Base-by-base conservation (phyloP, 2,888 invertebrate genomes). In the Temnothorax unifasciatus region DNA sequence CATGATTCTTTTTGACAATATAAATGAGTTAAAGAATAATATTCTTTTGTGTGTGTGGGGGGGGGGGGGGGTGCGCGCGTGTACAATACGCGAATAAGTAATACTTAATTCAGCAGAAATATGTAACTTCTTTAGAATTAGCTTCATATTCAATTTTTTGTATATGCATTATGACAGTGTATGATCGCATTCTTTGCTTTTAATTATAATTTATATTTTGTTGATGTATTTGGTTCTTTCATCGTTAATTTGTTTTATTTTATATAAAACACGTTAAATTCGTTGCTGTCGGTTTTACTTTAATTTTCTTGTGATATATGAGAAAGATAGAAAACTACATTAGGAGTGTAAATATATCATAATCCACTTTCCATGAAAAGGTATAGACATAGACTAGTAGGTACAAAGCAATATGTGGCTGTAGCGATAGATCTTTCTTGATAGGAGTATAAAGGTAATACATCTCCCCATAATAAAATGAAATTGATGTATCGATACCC, bases 391-490 rank as follows among this genome's bases (percentile, higher is more conserved):
- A 29, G 68, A 69, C n/a, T 50, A 29, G 47, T 50, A 47, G 25
- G 18, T 50, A 50, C 29, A 29, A 68, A 69, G 50, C 68, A 47
- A 50, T 69, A 50, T 52, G n/a, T 69, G 29, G 68, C 6, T 69
- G 9, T 18, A 29, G n/a, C 68, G 18, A 50, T 50, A 69, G 41
- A 69, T 69, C 47, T 69, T 69, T 69, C 15, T 47, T 69, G 68
- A 50, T 29, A 68, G 13, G 18, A 50, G 15, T 29, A 50, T 5
- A 18, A 8, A 41, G 64, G 15, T 29, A 29, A 69, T 68, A 68
- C 47, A 66, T 68, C 25, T 68, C 5, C 29, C 5, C 25, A 18
- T 68, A 68, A 68, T 18, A 47, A 47, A 47, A 68, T 18, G 18
- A 25, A 25, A 21, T 47, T 69, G 47, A 1, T 18, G 47, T 13